phyloP scores from a whole-genome alignment of 2,888 invertebrate species.

The Drosophila pseudotalamancana region DNA sequence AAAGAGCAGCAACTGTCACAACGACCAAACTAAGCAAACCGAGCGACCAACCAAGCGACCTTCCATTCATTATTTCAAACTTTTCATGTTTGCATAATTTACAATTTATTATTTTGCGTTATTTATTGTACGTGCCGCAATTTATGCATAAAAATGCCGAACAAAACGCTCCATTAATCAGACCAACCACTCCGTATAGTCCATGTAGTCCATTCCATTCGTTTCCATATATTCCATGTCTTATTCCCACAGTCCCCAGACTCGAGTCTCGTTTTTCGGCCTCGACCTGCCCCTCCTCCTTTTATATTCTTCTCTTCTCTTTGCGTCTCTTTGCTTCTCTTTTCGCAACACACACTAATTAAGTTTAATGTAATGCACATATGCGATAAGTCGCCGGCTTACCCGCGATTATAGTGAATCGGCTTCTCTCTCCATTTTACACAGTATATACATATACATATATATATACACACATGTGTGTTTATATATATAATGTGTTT shows the following conservation, averaged over 20 bases:
- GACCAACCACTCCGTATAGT: slow-evolving; percentile 42
- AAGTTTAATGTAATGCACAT: slow-evolving; percentile 78
- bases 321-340: background rate
- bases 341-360: slow-evolving; percentile 66
- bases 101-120: slow-evolving; percentile 76
- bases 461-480: slow-evolving; percentile 9
- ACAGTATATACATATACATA: slow-evolving; percentile 9
- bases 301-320: background rate
- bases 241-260: slow-evolving; percentile 60
- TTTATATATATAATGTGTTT: slow-evolving; percentile 55
- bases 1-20: slow-evolving; percentile 42
- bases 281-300: slow-evolving; percentile 17
- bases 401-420: slow-evolving; percentile 68
- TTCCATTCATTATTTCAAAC: slow-evolving; percentile 67
- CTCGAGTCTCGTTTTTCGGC: too few relatives aligned
- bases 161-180: slow-evolving; percentile 78
- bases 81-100: slow-evolving; percentile 77
- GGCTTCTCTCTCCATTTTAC: slow-evolving; percentile 26
- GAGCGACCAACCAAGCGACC: slow-evolving; percentile 38
- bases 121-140: slow-evolving; percentile 74
- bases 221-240: slow-evolving; percentile 30
- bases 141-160: slow-evolving; percentile 71
- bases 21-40: background rate
- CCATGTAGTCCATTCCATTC: too few relatives aligned
- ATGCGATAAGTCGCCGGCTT: slow-evolving; percentile 73